A percentile compares a stretch with the other conserved stretches of the same genome.
phyloP scores from a whole-genome alignment of 2,888 invertebrate species.

The Hedychridium roseum region DNA sequence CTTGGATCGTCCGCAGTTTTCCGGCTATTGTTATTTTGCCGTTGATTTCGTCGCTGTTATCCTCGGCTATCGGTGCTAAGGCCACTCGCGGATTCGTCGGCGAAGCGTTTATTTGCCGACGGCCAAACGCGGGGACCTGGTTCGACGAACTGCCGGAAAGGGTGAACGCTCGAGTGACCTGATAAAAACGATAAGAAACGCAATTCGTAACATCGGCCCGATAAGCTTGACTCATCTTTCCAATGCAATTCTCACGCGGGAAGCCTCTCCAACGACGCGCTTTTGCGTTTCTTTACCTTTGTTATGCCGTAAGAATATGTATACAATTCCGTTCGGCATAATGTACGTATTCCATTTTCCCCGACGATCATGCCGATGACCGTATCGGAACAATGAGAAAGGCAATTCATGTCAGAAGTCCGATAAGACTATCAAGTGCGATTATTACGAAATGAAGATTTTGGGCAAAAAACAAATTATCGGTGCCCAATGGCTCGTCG shows the following conservation, averaged over 20 bases:
- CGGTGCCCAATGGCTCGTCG: too few relatives aligned
- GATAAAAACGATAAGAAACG: constrained; percentile 43
- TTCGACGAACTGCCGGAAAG: constrained; percentile 34
- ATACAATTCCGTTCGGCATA: too few relatives aligned
- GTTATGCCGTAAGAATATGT: too few relatives aligned
- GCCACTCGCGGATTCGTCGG: background rate
- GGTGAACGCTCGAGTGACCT: constrained; percentile 34
- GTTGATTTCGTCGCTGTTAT: too few relatives aligned
- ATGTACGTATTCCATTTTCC: too few relatives aligned
- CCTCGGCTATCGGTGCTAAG: background rate
- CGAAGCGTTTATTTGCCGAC: background rate
- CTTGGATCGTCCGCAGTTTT: constrained; percentile 22
- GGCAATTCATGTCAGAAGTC: too few relatives aligned
- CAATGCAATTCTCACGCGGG: constrained; percentile 20
- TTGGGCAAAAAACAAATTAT: too few relatives aligned
- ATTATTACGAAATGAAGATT: too few relatives aligned
- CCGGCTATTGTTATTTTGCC: constrained; percentile 21
- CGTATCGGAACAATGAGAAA: too few relatives aligned
- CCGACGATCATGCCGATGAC: too few relatives aligned
- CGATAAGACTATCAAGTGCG: too few relatives aligned
- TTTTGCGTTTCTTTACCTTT: too few relatives aligned
- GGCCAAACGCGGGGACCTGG: constrained; percentile 24
- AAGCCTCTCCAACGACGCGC: constrained; percentile 1
- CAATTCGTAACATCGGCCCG: constrained; percentile 38
- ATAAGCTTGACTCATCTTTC: constrained; percentile 38